Conservation (phyloP, 2,888 invertebrate genomes). For the Unio delphinus region DNA sequence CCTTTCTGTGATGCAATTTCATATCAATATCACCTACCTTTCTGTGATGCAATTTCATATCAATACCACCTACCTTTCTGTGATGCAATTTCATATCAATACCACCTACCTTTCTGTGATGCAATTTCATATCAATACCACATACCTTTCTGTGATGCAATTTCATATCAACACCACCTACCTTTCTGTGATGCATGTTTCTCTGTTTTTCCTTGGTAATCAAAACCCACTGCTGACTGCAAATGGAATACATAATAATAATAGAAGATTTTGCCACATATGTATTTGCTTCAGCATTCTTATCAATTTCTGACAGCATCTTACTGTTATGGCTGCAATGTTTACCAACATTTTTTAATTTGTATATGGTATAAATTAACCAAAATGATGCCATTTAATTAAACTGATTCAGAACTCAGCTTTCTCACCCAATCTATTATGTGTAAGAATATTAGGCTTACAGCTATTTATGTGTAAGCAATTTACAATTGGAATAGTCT, state of each 20-base stretch:
- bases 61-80: conserved; percentile 70
- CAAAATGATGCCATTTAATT: too few relatives aligned
- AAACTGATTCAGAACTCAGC: too few relatives aligned
- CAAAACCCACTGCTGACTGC: conserved; percentile 84
- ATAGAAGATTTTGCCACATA: too few relatives aligned
- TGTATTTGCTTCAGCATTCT: too few relatives aligned
- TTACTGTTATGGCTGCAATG: too few relatives aligned
- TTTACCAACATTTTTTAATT: too few relatives aligned
- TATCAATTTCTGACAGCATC: too few relatives aligned
- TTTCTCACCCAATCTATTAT: too few relatives aligned
- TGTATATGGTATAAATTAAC: too few relatives aligned
- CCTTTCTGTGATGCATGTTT: conserved; percentile 81
- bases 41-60: conserved; percentile 72
- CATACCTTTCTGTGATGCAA: conserved; percentile 75
- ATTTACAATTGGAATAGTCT: too few relatives aligned
- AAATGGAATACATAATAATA: conserved; percentile 14
- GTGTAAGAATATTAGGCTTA: too few relatives aligned
- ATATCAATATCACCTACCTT: conserved; percentile 68
- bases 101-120: conserved; percentile 72
- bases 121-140: conserved; percentile 67
- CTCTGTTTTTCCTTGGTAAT: conserved; percentile 84
- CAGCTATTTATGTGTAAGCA: too few relatives aligned
- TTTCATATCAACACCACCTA: conserved; percentile 23
- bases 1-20: conserved; percentile 75
- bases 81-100: conserved; percentile 70